These are phyloP conservation scores for Colius striatus DNA, from an alignment of 2,113 vertebrate species.

Conservation along the genomic window DNA sequence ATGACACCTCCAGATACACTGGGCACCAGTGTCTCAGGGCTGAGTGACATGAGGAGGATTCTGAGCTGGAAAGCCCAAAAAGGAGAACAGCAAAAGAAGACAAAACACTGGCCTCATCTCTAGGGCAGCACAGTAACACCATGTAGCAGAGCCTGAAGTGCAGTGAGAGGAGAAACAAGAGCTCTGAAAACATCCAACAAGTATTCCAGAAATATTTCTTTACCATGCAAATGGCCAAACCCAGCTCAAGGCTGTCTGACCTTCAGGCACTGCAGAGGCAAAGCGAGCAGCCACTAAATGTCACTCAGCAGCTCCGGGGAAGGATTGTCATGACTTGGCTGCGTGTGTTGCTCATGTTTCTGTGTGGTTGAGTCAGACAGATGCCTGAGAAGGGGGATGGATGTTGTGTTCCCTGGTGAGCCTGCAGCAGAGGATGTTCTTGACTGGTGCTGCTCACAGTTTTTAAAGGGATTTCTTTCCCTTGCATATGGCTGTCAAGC, in stretches of 20 bases:
- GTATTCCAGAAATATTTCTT: background rate
- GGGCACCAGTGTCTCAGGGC: no score
- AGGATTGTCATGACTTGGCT: background rate
- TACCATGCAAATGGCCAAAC: background rate
- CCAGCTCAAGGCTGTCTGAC: background rate
- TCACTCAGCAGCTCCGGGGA: background rate
- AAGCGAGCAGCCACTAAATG: background rate
- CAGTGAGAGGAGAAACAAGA: background rate
- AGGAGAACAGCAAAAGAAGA: background rate
- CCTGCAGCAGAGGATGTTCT: background rate
- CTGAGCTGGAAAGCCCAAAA: background rate
- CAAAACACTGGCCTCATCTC: background rate
- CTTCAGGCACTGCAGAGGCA: background rate
- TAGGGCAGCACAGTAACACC: background rate
- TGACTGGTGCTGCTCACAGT: background rate
- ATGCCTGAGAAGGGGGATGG: background rate
- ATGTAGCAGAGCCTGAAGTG: background rate
- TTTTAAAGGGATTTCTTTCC: background rate
- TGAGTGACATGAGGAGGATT: background rate
- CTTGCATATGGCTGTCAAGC: background rate
- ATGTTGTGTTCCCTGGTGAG: background rate
- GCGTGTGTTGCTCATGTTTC: rapidly evolving
- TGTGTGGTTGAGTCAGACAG: background rate
- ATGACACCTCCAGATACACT: background rate
- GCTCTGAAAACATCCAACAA: background rate